Base-by-base conservation (phyloP, 2,797 vertebrate species). In the Lindbergichthys nudifrons region DNA sequence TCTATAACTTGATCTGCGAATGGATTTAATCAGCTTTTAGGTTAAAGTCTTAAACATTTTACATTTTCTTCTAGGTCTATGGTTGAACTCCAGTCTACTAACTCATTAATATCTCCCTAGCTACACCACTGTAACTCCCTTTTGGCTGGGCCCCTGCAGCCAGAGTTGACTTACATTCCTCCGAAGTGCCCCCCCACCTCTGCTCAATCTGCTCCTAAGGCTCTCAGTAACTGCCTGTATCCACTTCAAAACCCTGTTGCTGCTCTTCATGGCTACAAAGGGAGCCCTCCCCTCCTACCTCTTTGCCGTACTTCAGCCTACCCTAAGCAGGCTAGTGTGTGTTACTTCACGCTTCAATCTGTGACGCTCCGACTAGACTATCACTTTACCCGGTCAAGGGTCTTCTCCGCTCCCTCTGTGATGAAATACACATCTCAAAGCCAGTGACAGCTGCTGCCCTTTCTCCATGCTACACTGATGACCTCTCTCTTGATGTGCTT, bases 241-340 rank as follows among this genome's bases (percentile, higher is more conserved):
- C 87, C 90, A 90, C 88, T 91, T 91, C 86, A 92, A 90, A 92
- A 91, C 70, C 41, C 82, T 80, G 80, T 85, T 79, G 74, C 86
- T 80, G 82, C 87, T 87, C 89, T 87, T 87, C 73, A 83, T 7
- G 63, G 77, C 73, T 83, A 91, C 89, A 90, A 91, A 89, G 82
- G 73, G 67, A 84, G 67, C 52, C 65, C 75, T 77, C 64, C 54
- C 83, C 78, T 67, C 75, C 80, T 73, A 72, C 79, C 79, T 87
- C 84, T 82, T 80, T 73, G 65, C 77, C 70, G 36, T 77, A 84
- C 89, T 85, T 82, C 77, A 90, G 70, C 79, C 78, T 57, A 83
- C 79, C 65, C 74, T 13, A 57, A 30, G 18, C 12, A 50, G 32
- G 60, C 71, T 46, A 69, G 82, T 73, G 84, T 77, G 82, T 68